Conservation (phyloP, 2,888 invertebrate genomes). For the Galerucella nymphaeae region DNA sequence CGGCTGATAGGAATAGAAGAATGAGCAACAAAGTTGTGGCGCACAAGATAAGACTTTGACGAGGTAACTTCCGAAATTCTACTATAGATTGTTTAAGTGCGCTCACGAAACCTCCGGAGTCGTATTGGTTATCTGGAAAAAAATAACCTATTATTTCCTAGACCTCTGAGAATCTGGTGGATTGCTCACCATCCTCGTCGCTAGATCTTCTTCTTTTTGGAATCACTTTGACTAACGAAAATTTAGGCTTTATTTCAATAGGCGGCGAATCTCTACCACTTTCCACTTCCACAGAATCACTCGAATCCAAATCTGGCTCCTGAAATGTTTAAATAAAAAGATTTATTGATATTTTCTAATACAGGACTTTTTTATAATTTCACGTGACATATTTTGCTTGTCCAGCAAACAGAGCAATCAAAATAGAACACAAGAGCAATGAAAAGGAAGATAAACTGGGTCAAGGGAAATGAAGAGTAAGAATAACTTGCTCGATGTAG, state of each 20-base stretch:
- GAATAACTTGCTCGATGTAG: no score
- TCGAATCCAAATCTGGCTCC: constrained; percentile 56
- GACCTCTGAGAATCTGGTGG: background rate
- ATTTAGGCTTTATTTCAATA: constrained; percentile 47
- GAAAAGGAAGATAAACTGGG: no score
- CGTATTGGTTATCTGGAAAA: constrained; percentile 43
- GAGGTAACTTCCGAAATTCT: constrained; percentile 61
- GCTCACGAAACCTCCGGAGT: constrained; percentile 46
- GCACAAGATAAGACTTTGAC: constrained; percentile 68
- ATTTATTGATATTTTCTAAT: no score
- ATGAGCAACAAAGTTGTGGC: constrained; percentile 69
- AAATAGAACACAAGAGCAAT: no score
- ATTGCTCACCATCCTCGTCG: constrained; percentile 46
- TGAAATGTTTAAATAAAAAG: constrained; percentile 35
- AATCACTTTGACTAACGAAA: constrained; percentile 41
- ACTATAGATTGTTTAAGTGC: constrained; percentile 52
- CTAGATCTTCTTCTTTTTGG: constrained; percentile 44
- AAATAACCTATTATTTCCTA: background rate
- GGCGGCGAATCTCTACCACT: constrained; percentile 56
- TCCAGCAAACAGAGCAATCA: no score
- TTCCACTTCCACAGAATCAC: constrained; percentile 59
- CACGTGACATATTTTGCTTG: no score
- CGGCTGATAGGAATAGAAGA: constrained; percentile 70
- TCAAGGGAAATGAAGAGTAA: no score
- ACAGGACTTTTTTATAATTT: no score